Percentiles rank a stretch among this genome's conserved stretches.
phyloP scores from a whole-genome alignment of 2,113 vertebrate genomes.

The Pelobates fuscus region DNA sequence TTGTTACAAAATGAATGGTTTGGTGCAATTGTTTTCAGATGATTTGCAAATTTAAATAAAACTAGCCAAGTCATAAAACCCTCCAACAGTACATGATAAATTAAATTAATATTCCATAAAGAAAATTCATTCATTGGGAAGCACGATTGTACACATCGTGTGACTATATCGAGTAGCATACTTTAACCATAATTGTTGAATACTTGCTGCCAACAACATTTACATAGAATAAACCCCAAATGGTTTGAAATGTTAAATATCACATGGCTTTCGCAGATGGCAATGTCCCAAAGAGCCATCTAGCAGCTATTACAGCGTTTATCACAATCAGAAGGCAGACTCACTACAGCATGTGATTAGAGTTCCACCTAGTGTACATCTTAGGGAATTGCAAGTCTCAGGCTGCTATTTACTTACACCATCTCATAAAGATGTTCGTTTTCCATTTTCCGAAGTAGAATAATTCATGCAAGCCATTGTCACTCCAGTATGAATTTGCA shows the following conservation, averaged over 20 bases:
- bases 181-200: conserved; percentile 28
- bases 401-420: background rate
- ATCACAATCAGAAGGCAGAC: background rate
- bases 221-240: conserved; percentile 14
- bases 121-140: too few relatives aligned
- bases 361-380: conserved; percentile 16
- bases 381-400: background rate
- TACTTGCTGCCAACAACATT: conserved; percentile 13
- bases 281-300: background rate
- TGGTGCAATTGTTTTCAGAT: too few relatives aligned
- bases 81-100: too few relatives aligned
- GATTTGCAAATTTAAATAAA: too few relatives aligned
- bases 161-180: background rate
- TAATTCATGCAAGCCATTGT: too few relatives aligned
- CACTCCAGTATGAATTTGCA: conserved; percentile 20
- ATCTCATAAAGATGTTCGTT: conserved; percentile 1
- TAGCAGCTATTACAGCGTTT: background rate
- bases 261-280: background rate
- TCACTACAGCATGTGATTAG: background rate
- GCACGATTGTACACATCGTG: too few relatives aligned
- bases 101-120: too few relatives aligned
- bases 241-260: conserved; percentile 5
- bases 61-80: too few relatives aligned
- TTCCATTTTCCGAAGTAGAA: too few relatives aligned
- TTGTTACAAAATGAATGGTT: too few relatives aligned